These are phyloP conservation scores for Pelodiscus sinensis DNA, from an alignment of 2,113 vertebrate genomes.

Conservation along the genomic window DNA sequence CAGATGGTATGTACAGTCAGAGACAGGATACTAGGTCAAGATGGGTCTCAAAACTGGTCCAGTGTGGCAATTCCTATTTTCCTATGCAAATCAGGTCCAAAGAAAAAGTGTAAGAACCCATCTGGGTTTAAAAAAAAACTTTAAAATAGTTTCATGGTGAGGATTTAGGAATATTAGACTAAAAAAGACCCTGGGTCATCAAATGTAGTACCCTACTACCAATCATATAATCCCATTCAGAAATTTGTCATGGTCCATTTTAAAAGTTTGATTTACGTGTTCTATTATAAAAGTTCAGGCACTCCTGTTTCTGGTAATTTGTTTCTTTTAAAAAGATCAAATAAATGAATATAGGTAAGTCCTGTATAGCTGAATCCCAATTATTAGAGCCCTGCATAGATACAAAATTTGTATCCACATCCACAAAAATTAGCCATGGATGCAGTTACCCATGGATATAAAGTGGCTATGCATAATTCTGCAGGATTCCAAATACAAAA, in stretches of 20 bases:
- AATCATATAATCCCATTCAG: background rate
- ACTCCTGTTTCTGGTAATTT: background rate
- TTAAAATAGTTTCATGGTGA: background rate
- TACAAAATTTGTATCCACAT: too few species aligned
- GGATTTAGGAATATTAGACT: background rate
- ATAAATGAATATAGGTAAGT: background rate
- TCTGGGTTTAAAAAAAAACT: background rate
- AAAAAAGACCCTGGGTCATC: background rate
- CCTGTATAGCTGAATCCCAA: background rate
- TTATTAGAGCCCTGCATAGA: too few species aligned
- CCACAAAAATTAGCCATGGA: too few species aligned
- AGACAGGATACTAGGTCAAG: background rate
- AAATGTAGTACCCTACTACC: background rate
- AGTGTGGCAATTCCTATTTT: fast-evolving
- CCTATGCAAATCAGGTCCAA: background rate
- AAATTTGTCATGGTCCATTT: background rate
- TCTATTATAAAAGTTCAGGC: background rate
- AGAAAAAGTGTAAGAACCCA: background rate
- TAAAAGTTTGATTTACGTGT: background rate
- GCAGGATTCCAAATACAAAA: too few species aligned
- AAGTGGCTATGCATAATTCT: too few species aligned
- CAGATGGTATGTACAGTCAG: background rate
- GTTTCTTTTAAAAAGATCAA: background rate
- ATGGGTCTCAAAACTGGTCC: background rate
- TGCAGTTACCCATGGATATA: too few species aligned